Percentiles rank a stretch among this genome's conserved stretches.
Conservation (phyloP, 2,888 invertebrate species). For the Macrosiphum euphorbiae region DNA sequence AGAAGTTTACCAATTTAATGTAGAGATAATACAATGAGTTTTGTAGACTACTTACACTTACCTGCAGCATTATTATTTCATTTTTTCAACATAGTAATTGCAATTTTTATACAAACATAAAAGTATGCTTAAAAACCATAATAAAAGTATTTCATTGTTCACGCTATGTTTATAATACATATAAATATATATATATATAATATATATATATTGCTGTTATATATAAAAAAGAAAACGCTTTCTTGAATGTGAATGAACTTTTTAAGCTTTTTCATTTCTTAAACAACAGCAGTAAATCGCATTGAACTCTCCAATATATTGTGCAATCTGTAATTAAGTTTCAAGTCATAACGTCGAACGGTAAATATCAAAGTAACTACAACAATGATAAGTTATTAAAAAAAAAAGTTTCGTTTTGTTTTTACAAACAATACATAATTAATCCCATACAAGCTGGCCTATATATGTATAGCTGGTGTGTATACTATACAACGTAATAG, state of each 20-base stretch:
- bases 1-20: conserved; percentile 47
- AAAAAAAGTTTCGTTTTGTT: not conserved
- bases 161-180: not conserved
- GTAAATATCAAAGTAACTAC: not conserved
- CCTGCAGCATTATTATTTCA: conserved; percentile 24
- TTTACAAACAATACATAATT: not conserved
- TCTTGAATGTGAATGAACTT: not conserved
- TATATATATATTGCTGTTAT: not conserved
- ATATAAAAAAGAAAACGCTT: not conserved
- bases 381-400: not conserved
- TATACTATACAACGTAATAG: not conserved
- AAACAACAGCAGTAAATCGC: not conserved
- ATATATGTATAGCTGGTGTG: not conserved
- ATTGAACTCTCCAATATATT: not conserved
- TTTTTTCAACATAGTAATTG: conserved; percentile 40
- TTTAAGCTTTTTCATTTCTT: not conserved
- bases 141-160: not conserved
- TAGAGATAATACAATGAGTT: conserved; percentile 49
- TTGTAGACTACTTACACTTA: conserved; percentile 39
- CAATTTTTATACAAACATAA: conserved; percentile 28
- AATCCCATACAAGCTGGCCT: not conserved
- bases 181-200: not conserved
- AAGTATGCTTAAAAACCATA: conserved; percentile 33
- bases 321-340: not conserved
- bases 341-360: not conserved